phyloP scores from a whole-genome alignment of 2,797 vertebrate species.

The Enteromius paludinosus region DNA sequence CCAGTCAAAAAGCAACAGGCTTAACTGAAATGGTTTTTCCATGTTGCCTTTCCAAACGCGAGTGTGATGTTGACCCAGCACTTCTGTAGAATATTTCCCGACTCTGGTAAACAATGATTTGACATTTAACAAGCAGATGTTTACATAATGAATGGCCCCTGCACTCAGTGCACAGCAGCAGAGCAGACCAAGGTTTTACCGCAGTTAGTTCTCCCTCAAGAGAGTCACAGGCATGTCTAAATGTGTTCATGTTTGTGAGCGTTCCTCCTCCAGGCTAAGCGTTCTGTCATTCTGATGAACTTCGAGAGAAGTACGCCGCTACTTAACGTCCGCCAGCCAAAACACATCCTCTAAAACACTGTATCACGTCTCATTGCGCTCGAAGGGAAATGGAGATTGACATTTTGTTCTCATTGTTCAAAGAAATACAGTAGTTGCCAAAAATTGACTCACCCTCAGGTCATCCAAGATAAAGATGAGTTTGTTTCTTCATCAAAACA shows the following conservation, averaged over 20 bases:
- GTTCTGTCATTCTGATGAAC: conserved; percentile 6
- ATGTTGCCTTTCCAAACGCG: not conserved
- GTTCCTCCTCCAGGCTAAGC: conserved; percentile 10
- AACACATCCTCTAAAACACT: conserved; percentile 17
- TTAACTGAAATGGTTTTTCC: conserved; percentile 5
- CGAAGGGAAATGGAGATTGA: not conserved
- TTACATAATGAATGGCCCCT: conserved; percentile 31
- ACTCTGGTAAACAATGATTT: conserved; percentile 36
- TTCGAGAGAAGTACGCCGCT: not conserved
- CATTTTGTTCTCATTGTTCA: not conserved
- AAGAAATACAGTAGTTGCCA: not conserved
- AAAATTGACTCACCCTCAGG: not conserved
- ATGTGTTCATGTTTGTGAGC: conserved; percentile 14
- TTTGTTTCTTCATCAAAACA: not conserved
- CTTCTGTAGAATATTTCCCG: conserved; percentile 6
- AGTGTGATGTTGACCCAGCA: conserved; percentile 27
- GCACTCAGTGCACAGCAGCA: not conserved
- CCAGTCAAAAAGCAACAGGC: not conserved
- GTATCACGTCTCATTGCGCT: not conserved
- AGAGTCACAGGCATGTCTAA: not conserved
- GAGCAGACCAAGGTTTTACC: conserved; percentile 4
- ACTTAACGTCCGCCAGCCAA: not conserved
- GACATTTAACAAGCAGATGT: conserved; percentile 42
- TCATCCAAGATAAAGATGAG: not conserved
- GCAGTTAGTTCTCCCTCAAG: not conserved